Evolutionary conservation across 1,140 invertebrate genomes (phyloP), one percentile per base, ranked within the genome.

Genomic region (Listronotus bonariensis): DNA sequence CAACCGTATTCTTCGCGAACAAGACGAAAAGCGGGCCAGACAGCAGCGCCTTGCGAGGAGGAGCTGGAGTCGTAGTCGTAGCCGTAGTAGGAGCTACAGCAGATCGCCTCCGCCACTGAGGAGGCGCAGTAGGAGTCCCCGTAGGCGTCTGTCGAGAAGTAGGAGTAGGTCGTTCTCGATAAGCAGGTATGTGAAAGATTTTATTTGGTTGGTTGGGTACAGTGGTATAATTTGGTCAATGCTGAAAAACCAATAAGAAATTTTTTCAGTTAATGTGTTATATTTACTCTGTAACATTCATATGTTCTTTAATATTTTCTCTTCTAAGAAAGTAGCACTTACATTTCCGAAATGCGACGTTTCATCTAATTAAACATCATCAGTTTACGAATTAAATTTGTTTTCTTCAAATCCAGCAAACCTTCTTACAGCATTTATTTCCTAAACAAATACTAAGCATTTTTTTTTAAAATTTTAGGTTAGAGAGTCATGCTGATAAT

Each of bases 1-100:
- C 78, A 88, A 93, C 75, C 82, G 90, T 66, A 90, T 94, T 80
- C 83, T 95, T 65, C 82, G 88, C 62, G 92, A 95, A 76, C 93
- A 92, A 80, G 91, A 93, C 77, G 88, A 88, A 75, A 85, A 88
- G 57, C 80, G 86, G 65, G 82, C 87, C 34, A 81, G 88, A 48
- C 87, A 88, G 60, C 81, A 86, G 14, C 81, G 86, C 17, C 81
- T 84, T 36, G 77, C 78, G 15, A 55, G 76, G 12, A 72, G 78
- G 20, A 79, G 75, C 38, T 71, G 74, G 31, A 77, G 78, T 54
- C 61, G 82, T 63, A 84, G 84, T 15, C 80, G 83, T 20, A 85
- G 82, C 71, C 82, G 82, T 41, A 82, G 80, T 41, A 68, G 74
- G 15, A 75, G 72, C 42, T 70, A 78, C 20, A 78, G 82, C 69